Conservation (phyloP, 1,140 invertebrate genomes). For the Drosophila tristis region DNA sequence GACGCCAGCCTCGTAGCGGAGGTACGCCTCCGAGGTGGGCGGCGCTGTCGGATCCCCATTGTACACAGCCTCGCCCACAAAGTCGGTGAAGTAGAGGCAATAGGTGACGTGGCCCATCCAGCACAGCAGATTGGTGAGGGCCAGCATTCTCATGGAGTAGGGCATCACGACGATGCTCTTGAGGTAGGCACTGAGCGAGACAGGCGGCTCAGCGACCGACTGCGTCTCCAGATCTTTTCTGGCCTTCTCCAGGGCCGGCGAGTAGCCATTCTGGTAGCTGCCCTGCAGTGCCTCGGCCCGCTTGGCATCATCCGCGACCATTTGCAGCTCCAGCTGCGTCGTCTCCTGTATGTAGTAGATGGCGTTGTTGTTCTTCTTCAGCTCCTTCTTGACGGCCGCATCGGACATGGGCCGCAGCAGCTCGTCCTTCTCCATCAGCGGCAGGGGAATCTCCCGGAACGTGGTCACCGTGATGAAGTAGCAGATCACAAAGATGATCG, state of each 20-base stretch:
- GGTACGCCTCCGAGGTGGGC: constrained; percentile 34
- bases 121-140: constrained; percentile 92
- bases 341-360: constrained; percentile 77
- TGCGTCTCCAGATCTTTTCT: constrained; percentile 39
- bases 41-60: constrained; percentile 88
- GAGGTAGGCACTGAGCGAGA: constrained; percentile 87
- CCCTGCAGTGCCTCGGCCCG: constrained; percentile 36
- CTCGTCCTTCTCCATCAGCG: constrained; percentile 84
- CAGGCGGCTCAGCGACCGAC: constrained; percentile 63
- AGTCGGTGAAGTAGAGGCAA: constrained; percentile 94
- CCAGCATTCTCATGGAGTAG: constrained; percentile 89
- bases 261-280: constrained; percentile 68
- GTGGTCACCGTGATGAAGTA: constrained; percentile 88
- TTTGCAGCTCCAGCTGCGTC: constrained; percentile 56
- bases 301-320: constrained; percentile 44
- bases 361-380: constrained; percentile 74
- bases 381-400: constrained; percentile 84
- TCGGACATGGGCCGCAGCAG: constrained; percentile 71
- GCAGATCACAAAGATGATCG: constrained; percentile 89
- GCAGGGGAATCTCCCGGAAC: constrained; percentile 90
- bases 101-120: constrained; percentile 96
- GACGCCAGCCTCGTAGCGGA: constrained; percentile 90
- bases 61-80: constrained; percentile 93
- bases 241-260: constrained; percentile 20
- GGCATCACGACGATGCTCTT: constrained; percentile 92